phyloP scores from a whole-genome alignment of 2,113 vertebrate species.

The Raja brachyura region DNA sequence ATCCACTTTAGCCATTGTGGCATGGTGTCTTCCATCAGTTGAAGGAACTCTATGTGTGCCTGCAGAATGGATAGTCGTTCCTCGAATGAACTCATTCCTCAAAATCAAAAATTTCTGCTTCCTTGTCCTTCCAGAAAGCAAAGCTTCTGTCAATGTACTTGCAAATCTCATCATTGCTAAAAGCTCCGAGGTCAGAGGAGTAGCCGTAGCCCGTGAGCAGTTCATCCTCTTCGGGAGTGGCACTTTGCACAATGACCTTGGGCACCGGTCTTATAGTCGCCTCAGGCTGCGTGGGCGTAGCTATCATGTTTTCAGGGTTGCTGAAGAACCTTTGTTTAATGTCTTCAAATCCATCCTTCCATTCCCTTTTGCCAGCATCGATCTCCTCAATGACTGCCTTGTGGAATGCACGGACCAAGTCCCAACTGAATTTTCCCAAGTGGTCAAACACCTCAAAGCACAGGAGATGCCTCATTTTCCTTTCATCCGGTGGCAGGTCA shows the following conservation, averaged over 20 bases:
- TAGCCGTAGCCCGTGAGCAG: constrained; percentile 41
- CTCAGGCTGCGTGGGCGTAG: constrained; percentile 45
- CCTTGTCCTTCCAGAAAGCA: constrained; percentile 96
- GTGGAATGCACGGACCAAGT: constrained; percentile 76
- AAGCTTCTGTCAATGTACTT: constrained; percentile 90
- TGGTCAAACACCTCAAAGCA: constrained; percentile 96
- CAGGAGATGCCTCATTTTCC: constrained; percentile 80
- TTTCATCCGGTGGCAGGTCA: constrained; percentile 76
- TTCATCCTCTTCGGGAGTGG: constrained; percentile 47
- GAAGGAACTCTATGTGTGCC: not conserved
- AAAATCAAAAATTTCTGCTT: constrained; percentile 84
- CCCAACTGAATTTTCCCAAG: constrained; percentile 77
- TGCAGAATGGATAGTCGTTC: not conserved
- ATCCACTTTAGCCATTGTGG: not conserved
- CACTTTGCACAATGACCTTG: constrained; percentile 50
- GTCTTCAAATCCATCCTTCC: constrained; percentile 86
- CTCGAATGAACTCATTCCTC: constrained; percentile 59
- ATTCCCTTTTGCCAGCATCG: constrained; percentile 71
- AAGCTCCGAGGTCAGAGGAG: constrained; percentile 51
- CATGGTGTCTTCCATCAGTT: not conserved
- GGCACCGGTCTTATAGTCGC: constrained; percentile 50
- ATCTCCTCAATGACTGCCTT: constrained; percentile 81
- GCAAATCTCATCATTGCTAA: constrained; percentile 78
- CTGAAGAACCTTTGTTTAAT: constrained; percentile 81
- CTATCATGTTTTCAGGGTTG: constrained; percentile 40